phyloP scores from a whole-genome alignment of 2,113 vertebrate genomes.

The Perca fluviatilis region DNA sequence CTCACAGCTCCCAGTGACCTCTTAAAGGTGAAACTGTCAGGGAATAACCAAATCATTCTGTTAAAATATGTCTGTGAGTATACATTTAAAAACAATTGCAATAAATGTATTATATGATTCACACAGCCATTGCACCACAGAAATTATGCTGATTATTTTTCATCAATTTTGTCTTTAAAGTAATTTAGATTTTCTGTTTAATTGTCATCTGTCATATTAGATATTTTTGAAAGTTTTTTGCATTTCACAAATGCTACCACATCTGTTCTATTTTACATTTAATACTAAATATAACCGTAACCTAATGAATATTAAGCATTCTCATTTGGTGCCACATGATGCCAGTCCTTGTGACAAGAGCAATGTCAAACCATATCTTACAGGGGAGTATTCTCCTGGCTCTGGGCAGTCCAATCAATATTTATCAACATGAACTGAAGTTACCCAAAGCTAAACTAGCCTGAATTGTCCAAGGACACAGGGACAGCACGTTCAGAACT shows the following conservation, averaged over 20 bases:
- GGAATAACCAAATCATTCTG: not conserved
- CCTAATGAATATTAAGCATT: conserved; percentile 71
- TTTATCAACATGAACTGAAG: conserved; percentile 72
- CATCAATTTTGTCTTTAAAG: not conserved
- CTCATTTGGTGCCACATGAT: conserved; percentile 53
- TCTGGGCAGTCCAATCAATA: conserved; percentile 78
- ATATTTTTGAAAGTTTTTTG: not conserved
- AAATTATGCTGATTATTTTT: not conserved
- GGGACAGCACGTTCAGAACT: conserved; percentile 34
- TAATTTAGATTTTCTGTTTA: not conserved
- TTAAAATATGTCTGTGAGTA: not conserved
- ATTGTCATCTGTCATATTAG: conserved; percentile 16
- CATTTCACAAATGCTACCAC: conserved; percentile 29
- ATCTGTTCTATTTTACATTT: conserved; percentile 3
- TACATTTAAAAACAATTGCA: not conserved
- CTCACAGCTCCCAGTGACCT: conserved; percentile 61
- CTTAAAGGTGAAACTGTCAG: conserved; percentile 53
- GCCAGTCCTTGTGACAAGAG: conserved; percentile 69
- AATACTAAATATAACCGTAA: conserved; percentile 51
- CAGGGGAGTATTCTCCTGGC: conserved; percentile 67
- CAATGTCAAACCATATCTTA: conserved; percentile 76
- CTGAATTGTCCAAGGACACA: conserved; percentile 64
- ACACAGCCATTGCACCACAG: not conserved
- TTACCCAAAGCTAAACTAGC: conserved; percentile 72
- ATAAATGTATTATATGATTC: not conserved